Percentiles rank a stretch among this genome's conserved stretches.
Conservation (phyloP, 2,888 invertebrate genomes). For the Drosophila acutilabella region DNA sequence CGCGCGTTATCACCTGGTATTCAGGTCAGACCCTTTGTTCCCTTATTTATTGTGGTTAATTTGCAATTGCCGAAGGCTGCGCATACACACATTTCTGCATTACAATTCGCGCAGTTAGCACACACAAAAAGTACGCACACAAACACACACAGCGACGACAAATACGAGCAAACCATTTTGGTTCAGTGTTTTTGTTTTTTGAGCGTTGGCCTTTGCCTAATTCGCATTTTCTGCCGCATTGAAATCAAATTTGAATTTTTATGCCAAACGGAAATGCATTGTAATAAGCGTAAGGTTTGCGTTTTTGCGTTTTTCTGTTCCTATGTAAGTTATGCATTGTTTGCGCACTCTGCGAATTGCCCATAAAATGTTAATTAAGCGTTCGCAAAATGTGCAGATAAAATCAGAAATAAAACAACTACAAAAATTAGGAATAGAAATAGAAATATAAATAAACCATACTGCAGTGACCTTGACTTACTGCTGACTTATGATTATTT, state of each 20-base stretch:
- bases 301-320: constrained; percentile 33
- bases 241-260: constrained; percentile 80
- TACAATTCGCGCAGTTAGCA: constrained; percentile 33
- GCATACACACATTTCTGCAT: constrained; percentile 38
- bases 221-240: constrained; percentile 72
- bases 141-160: constrained; percentile 21
- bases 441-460: constrained; percentile 29
- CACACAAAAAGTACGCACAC: constrained; percentile 10
- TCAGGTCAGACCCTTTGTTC: constrained; percentile 37
- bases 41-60: constrained; percentile 71
- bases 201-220: constrained; percentile 60
- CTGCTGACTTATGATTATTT: constrained; percentile 20
- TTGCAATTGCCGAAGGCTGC: constrained; percentile 71
- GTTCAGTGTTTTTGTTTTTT: constrained; percentile 8
- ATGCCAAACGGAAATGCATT: constrained; percentile 70
- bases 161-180: constrained; percentile 23
- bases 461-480: constrained; percentile 52
- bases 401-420: not conserved
- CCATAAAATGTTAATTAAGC: constrained; percentile 68
- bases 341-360: constrained; percentile 31
- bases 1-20: constrained; percentile 19
- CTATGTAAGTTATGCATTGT: constrained; percentile 19
- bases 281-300: constrained; percentile 58
- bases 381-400: constrained; percentile 4
- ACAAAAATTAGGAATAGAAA: no score